Conservation (phyloP, 2,113 vertebrate species). For the Holacanthus passer region DNA sequence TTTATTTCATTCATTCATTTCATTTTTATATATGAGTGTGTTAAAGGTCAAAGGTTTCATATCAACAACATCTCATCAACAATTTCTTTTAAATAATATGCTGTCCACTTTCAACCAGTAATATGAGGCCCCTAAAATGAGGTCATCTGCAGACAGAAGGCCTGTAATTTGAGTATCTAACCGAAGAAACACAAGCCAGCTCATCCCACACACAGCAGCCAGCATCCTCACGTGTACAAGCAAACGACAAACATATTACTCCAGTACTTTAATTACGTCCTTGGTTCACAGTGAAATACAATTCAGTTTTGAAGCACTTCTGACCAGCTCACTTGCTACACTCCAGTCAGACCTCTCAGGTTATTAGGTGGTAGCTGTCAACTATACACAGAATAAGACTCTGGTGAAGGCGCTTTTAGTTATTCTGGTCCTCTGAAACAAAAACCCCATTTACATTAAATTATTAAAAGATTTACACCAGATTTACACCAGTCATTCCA, state of each 20-base stretch:
- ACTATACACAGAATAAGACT: background rate
- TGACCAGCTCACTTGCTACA: background rate
- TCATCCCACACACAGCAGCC: background rate
- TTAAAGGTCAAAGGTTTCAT: slow-evolving; percentile 3
- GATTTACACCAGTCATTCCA: no score
- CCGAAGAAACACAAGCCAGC: background rate
- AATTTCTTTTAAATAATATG: background rate
- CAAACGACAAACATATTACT: background rate
- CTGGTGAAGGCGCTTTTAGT: background rate
- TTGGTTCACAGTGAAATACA: background rate
- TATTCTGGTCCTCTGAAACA: background rate
- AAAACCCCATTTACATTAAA: no score
- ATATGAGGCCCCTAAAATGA: background rate
- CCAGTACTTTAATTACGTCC: background rate
- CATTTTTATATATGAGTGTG: no score
- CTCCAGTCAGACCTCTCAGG: background rate
- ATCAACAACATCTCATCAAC: background rate
- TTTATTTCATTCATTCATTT: no score
- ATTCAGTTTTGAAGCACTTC: background rate
- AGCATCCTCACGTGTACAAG: background rate
- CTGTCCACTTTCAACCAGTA: background rate
- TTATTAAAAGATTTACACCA: no score
- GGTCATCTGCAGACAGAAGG: background rate
- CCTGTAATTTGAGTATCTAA: background rate
- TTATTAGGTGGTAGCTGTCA: background rate